A percentile compares a stretch with the other conserved stretches of the same genome.
These are phyloP conservation scores for Teleiodes luculella DNA, from an alignment of 2,888 invertebrate genomes.

Conservation along the genomic window DNA sequence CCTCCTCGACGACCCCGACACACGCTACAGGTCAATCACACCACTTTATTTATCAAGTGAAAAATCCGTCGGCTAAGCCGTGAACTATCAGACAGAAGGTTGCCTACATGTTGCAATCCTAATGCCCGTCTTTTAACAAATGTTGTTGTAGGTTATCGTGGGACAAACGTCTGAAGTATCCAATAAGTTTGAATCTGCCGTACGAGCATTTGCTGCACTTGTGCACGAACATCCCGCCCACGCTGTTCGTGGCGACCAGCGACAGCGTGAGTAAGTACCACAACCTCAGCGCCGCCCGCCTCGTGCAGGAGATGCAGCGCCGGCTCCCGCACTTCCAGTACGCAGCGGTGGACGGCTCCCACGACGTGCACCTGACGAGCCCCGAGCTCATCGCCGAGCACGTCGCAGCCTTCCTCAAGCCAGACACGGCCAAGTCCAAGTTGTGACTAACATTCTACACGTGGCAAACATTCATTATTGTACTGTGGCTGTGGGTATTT, in stretches of 20 bases:
- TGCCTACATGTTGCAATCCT: too few species aligned
- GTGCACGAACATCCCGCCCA: conserved; percentile 42
- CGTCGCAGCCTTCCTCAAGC: conserved; percentile 53
- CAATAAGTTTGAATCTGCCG: conserved; percentile 45
- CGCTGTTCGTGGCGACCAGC: conserved; percentile 34
- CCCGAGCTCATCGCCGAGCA: conserved; percentile 69
- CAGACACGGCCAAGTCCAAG: conserved; percentile 31
- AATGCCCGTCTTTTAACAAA: too few species aligned
- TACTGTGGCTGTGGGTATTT: not conserved
- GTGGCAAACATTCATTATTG: not conserved
- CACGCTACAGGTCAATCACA: too few species aligned
- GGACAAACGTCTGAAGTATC: conserved; percentile 45
- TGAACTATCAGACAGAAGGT: too few species aligned
- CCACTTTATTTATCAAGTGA: too few species aligned
- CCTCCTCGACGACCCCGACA: not conserved
- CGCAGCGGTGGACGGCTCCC: conserved; percentile 69
- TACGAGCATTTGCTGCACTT: conserved; percentile 48
- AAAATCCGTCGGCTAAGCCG: too few species aligned
- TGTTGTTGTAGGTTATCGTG: conserved; percentile 52
- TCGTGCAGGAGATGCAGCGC: conserved; percentile 2
- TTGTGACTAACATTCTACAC: conserved; percentile 1
- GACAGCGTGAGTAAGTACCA: conserved; percentile 24
- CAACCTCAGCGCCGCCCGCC: conserved; percentile 17
- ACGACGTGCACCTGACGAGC: conserved; percentile 80
- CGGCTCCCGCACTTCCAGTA: conserved; percentile 27